Percentiles rank a stretch among this genome's conserved stretches.
Conservation (phyloP, 1,140 invertebrate species). For the Drosophila prosaltans region DNA sequence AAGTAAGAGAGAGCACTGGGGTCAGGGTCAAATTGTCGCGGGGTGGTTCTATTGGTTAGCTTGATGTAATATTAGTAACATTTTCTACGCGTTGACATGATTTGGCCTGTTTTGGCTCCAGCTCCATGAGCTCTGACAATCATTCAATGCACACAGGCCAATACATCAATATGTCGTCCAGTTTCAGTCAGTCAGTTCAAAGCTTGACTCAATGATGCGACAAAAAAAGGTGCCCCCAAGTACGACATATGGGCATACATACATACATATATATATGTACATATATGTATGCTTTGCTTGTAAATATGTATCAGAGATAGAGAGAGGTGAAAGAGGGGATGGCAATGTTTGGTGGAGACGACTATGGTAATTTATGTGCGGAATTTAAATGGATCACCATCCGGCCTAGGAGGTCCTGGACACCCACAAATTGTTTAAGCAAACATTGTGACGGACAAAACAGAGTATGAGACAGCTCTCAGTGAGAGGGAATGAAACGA, state of each 20-base stretch:
- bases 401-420: conserved; percentile 32
- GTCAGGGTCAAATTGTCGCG: conserved; percentile 15
- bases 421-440: conserved; percentile 62
- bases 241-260: not conserved
- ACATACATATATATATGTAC: not conserved
- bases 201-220: conserved; percentile 68
- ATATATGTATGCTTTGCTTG: not conserved
- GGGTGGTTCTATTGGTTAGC: not conserved
- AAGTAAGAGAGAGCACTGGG: not conserved
- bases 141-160: conserved; percentile 70
- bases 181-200: conserved; percentile 51
- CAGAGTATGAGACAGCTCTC: conserved; percentile 3
- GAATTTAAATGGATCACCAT: conserved; percentile 74
- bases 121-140: conserved; percentile 35
- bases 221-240: conserved; percentile 39
- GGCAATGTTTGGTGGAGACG: not conserved
- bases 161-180: conserved; percentile 78
- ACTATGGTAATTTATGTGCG: conserved; percentile 75
- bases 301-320: not conserved
- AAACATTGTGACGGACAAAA: conserved; percentile 46
- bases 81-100: conserved; percentile 63
- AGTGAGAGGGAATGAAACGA: too few species aligned
- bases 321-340: not conserved
- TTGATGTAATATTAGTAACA: conserved; percentile 57
- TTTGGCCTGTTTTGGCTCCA: conserved; percentile 8